Base-by-base conservation (phyloP, 1,140 invertebrate genomes). In the Cryptotermes secundus region DNA sequence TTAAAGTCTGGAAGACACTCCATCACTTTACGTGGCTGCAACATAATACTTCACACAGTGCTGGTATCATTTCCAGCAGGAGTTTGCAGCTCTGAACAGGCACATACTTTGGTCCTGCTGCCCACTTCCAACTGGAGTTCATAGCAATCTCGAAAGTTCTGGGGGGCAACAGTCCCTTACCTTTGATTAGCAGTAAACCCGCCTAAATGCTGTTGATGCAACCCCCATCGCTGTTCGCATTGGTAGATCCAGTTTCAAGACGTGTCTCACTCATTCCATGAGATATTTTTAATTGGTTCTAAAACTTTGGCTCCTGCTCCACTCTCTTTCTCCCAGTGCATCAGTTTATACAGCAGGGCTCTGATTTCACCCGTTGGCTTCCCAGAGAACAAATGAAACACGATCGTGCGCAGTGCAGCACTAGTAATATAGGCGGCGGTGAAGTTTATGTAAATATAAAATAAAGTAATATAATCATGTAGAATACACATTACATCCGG, bases 401-500 rank as follows among this genome's bases (percentile, higher is more conserved):
- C n/a, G 59, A 72, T n/a, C 26, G 26, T 4, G 59, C n/a, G 26
- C 59, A 31, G n/a, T 72, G 59, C 59, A 72, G 59, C 59, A 72
- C 59, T 72, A 72, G 59, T 72, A 72, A 31, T 72, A 72, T 72
- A 72, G 59, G 59, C n/a, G n/a, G 59, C n/a, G 59, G 6, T 72
- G 59, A 72, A 72, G 59, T 72, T 72, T 72, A 72, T 72, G 59
- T 72, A 72, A 72, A 72, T 72, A 72, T 72, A 31, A 72, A 72
- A 72, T 72, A 26, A 31, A 72, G 59, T 72, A 72, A 72, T 72
- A 72, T 72, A 72, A 72, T 72, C 26, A 31, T 72, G 59, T 72
- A 72, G n/a, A 72, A 72, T 72, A 72, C 59, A 72, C 59, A 72
- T 72, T 72, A 72, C 59, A 72, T 72, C 59, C 59, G 59, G 59